A percentile compares a stretch with the other conserved stretches of the same genome.
These are phyloP conservation scores for Acleris sparsana DNA, from an alignment of 2,888 invertebrate genomes.

Conservation along the genomic window DNA sequence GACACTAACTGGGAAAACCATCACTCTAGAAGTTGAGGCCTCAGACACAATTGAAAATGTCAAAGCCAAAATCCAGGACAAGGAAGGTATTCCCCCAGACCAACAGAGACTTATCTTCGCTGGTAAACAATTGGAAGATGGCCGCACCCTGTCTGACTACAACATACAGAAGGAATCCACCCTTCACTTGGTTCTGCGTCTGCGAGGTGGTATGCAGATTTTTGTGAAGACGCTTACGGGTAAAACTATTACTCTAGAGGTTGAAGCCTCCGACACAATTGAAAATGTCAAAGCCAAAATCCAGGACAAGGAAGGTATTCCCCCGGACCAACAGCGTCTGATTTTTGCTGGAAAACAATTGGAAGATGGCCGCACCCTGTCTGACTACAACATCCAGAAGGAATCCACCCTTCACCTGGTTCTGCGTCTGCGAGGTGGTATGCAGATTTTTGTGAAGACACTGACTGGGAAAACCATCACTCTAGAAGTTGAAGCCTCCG, in stretches of 20 bases:
- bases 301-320: slow-evolving; percentile 41
- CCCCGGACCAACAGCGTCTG: slow-evolving; percentile 40
- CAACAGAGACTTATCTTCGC: slow-evolving; percentile 44
- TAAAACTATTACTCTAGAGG: slow-evolving; percentile 41
- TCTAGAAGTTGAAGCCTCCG: slow-evolving; percentile 38
- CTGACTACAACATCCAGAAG: slow-evolving; percentile 41
- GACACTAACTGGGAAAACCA: slow-evolving; percentile 42
- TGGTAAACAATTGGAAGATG: slow-evolving; percentile 44
- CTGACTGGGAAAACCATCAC: slow-evolving; percentile 41
- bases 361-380: slow-evolving; percentile 41
- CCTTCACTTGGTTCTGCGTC: slow-evolving; percentile 39
- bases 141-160: slow-evolving; percentile 44
- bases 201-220: slow-evolving; percentile 42
- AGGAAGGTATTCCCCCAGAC: slow-evolving; percentile 45
- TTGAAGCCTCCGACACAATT: slow-evolving; percentile 40
- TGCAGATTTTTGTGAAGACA: slow-evolving; percentile 41
- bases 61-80: slow-evolving; percentile 44
- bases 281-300: slow-evolving; percentile 42
- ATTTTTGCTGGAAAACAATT: slow-evolving; percentile 41
- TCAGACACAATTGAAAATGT: slow-evolving; percentile 43
- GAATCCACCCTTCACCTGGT: slow-evolving; percentile 41
- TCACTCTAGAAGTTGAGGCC: slow-evolving; percentile 41
- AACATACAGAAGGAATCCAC: slow-evolving; percentile 45
- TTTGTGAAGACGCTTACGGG: slow-evolving; percentile 41
- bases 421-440: slow-evolving; percentile 39